These are phyloP conservation scores for Peromyscus eremicus DNA, from an alignment of 2,797 vertebrate genomes.

Conservation along the genomic window DNA sequence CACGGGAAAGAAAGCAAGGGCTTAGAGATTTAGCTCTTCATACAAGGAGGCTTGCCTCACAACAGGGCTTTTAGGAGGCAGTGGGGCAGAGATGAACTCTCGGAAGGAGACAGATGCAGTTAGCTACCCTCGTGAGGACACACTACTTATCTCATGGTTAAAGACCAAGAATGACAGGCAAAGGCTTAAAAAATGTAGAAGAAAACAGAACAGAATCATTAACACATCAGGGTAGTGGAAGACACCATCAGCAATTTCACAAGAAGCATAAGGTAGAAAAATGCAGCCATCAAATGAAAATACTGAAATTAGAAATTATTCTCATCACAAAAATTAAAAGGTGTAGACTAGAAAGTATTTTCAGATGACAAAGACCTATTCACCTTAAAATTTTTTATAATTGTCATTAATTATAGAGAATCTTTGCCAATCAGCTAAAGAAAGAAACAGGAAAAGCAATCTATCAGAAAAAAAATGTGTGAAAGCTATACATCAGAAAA, in stretches of 20 bases:
- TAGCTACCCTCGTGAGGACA: neutral
- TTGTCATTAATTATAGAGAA: slow-evolving; percentile 25
- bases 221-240: neutral
- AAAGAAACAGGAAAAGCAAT: slow-evolving; percentile 41
- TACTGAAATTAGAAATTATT: slow-evolving; percentile 20
- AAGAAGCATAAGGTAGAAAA: neutral
- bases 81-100: neutral
- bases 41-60: rapidly evolving
- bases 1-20: neutral
- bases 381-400: neutral
- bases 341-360: slow-evolving; percentile 24
- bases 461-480: slow-evolving; percentile 11
- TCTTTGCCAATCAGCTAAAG: neutral
- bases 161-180: neutral
- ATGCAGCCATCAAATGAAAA: slow-evolving; percentile 11
- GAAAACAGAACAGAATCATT: neutral
- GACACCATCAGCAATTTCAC: neutral
- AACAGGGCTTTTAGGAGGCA: neutral
- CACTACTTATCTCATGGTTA: neutral
- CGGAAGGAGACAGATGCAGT: neutral
- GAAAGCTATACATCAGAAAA: slow-evolving; percentile 36
- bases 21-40: neutral
- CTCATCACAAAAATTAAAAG: slow-evolving; percentile 33
- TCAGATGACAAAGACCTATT: neutral
- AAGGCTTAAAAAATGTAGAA: neutral